Base-by-base conservation (phyloP, 2,888 invertebrate genomes). In the Tetragonisca angustula region DNA sequence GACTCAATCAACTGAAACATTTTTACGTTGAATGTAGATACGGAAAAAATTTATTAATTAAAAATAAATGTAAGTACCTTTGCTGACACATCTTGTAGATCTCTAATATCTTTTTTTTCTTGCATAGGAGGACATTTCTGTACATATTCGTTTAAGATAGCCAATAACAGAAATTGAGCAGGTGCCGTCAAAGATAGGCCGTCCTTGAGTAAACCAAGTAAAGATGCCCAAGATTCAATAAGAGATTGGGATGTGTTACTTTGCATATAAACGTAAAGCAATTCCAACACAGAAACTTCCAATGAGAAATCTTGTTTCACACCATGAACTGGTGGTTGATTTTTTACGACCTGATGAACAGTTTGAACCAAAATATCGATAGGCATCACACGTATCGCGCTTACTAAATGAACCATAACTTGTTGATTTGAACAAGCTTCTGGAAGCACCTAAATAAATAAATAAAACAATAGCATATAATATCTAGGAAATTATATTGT, bases 321-420 rank as follows among this genome's bases (percentile, higher is more conserved):
- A 62, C 96, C 96, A 50, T 95, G 95, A 72, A 95, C 95, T 4
- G 95, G 95, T 2, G 97, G 96, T 24, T 97, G 97, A 84, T 97
- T 97, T 93, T 97, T 97, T 52, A 98, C 96, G 82, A 98, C 97
- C 92, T 97, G 97, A 91, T 97, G 97, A 32, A 98, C 96, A 6
- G 97, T 97, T 94, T 97, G 97, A 70, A 98, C 97, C 90, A 98
- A 95, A 75, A 97, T 97, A 92, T 98, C 98, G 91, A 97, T 96
- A 4, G 98, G 98, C 95, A 98, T 96, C 2, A 98, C 97, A 86
- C 97, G 96, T 86, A 98, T 97, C 54, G 97, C 97, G 75, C 97
- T 96, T 69, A 98, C 96, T 86, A 98, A 95, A 87, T 97, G 96
- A 19, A 98, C 98, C 90, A 98, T 95, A 83, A 97, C 96, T 87